A percentile compares a stretch with the other conserved stretches of the same genome.
Conservation (phyloP, 2,888 invertebrate species). For the Timema podura region DNA sequence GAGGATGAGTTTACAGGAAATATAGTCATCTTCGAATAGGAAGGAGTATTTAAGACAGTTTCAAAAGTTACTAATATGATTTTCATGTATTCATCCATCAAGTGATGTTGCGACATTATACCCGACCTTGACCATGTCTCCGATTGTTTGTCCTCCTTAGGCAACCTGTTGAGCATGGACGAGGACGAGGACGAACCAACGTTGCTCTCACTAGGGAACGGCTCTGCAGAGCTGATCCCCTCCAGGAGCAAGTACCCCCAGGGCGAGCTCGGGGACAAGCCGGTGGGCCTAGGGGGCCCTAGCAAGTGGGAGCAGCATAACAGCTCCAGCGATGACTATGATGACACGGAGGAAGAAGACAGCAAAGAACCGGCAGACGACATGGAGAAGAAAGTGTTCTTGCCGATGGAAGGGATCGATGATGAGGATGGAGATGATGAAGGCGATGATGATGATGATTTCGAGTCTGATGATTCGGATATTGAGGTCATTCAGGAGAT, state of each 20-base stretch:
- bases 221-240: conserved; percentile 45
- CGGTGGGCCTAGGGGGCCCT: conserved; percentile 8
- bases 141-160: too few species aligned
- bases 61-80: too few species aligned
- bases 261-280: not conserved
- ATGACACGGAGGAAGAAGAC: not conserved
- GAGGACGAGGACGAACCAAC: conserved; percentile 17
- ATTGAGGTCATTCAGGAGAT: conserved; percentile 40
- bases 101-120: too few species aligned
- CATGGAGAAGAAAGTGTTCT: not conserved
- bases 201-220: conserved; percentile 37
- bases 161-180: not conserved
- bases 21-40: too few species aligned
- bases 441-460: conserved; percentile 34
- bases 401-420: not conserved
- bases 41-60: too few species aligned
- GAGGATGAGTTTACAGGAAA: too few species aligned
- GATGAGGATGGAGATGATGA: conserved; percentile 12
- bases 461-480: conserved; percentile 41
- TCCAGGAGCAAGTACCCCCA: not conserved
- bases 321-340: not conserved
- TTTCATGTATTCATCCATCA: too few species aligned
- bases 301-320: conserved; percentile 12
- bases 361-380: not conserved
- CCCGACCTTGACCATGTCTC: too few species aligned